phyloP scores from a whole-genome alignment of 2,888 invertebrate genomes.

The Tetragonula carbonaria region DNA sequence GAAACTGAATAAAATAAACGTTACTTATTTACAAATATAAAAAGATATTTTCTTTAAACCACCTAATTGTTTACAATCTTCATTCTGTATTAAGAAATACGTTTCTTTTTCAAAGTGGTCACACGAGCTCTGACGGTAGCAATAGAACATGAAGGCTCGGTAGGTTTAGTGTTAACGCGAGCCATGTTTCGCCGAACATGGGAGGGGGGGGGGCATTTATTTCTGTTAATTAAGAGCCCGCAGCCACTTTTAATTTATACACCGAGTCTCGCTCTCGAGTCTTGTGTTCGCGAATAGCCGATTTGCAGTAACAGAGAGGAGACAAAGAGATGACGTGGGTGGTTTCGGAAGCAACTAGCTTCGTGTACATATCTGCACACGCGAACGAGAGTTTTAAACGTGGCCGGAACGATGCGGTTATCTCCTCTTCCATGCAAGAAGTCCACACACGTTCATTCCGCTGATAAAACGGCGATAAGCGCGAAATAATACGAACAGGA shows the following conservation, averaged over 20 bases:
- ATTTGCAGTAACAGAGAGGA: conserved; percentile 46
- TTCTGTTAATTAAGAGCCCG: conserved; percentile 47
- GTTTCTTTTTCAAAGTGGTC: no score
- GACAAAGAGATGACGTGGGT: conserved; percentile 74
- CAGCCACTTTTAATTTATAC: conserved; percentile 20
- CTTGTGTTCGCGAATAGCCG: conserved; percentile 23
- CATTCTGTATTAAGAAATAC: no score
- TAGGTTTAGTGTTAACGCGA: not conserved
- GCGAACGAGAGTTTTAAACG: conserved; percentile 18
- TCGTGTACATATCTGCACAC: conserved; percentile 31
- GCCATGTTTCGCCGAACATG: conserved; percentile 15
- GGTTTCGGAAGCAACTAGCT: conserved; percentile 60
- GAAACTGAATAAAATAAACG: no score
- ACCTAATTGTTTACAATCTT: no score
- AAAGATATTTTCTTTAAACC: no score
- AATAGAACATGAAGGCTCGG: no score
- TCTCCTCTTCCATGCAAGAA: not conserved
- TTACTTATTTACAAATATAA: no score
- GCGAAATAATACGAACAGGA: conserved; percentile 40
- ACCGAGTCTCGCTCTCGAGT: conserved; percentile 32
- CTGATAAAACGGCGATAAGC: conserved; percentile 57
- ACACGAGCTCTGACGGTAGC: no score
- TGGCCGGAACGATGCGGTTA: not conserved
- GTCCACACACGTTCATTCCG: no score
- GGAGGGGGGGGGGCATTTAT: not conserved